Evolutionary conservation across 2,113 vertebrate genomes (phyloP).

Genomic region (Hemicordylus capensis): DNA sequence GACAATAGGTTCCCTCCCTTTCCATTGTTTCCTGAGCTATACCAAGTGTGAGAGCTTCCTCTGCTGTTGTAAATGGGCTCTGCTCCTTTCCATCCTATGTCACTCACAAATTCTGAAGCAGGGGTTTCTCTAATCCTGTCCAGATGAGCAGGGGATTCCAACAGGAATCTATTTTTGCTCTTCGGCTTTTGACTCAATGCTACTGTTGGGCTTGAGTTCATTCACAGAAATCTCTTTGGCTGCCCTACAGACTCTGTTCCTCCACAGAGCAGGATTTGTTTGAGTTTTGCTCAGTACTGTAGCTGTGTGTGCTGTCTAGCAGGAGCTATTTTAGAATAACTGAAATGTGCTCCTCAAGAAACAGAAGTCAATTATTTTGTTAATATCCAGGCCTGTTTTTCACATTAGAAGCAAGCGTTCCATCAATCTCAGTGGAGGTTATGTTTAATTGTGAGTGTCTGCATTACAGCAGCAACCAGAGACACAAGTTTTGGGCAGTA

Average conservation of each 20-base stretch:
- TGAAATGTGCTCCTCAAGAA: slow-evolving; percentile 21
- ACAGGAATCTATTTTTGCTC: slow-evolving; percentile 59
- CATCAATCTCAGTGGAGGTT: background rate
- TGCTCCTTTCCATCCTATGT: slow-evolving; percentile 58
- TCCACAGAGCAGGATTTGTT: slow-evolving; percentile 39
- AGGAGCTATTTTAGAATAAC: slow-evolving; percentile 19
- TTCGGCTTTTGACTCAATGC: slow-evolving; percentile 58
- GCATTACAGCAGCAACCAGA: background rate
- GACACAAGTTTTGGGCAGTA: too few species aligned
- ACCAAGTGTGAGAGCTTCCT: slow-evolving; percentile 47
- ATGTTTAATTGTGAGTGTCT: background rate
- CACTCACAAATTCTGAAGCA: slow-evolving; percentile 57
- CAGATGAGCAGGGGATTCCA: slow-evolving; percentile 72
- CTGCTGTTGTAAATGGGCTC: slow-evolving; percentile 57
- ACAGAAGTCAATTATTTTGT: slow-evolving; percentile 31
- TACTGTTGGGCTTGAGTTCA: slow-evolving; percentile 69
- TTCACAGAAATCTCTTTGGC: slow-evolving; percentile 50
- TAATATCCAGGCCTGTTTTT: slow-evolving; percentile 4
- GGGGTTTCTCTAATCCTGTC: slow-evolving; percentile 64
- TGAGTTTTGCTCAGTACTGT: slow-evolving; percentile 39
- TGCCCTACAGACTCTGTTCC: slow-evolving; percentile 45
- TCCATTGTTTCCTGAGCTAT: slow-evolving; percentile 54
- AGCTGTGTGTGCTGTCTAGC: background rate
- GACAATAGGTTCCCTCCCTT: slow-evolving; percentile 53
- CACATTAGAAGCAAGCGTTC: slow-evolving; percentile 4